Base-by-base conservation (phyloP, 2,888 invertebrate genomes). In the Keiferia lycopersicella region DNA sequence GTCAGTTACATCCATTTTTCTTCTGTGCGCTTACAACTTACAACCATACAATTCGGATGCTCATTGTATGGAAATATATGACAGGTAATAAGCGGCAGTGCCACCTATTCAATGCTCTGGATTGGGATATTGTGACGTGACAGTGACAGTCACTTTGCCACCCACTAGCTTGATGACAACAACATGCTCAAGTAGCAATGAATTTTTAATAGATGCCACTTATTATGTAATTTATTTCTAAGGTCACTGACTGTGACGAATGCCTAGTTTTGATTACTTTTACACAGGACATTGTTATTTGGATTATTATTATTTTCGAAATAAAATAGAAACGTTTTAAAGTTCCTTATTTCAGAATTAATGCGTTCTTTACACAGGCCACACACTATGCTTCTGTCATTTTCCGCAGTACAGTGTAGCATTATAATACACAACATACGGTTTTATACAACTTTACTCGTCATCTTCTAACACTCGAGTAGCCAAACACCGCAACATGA, bases 51-150 rank as follows among this genome's bases (percentile, higher is more conserved):
- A 68, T 65, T 76, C 79, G 73, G 83, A 70, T 78, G 81, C 79
- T 81, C 70, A 86, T 89, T 88, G 88, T 88, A 87, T 88, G 88
- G 75, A 83, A 88, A 88, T 85, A 69, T 73, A 69, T 73, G 77
- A 79, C 80, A 80, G 73, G 64, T 73, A 64, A 70, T 78, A 79
- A 82, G 51, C 78, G 76, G 71, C 75, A 73, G 74, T 74, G 71
- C 83, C 84, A 79, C 87, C 86, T 79, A 84, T 86, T 84, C 76
- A 82, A 83, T 85, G 84, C 77, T 78, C 68, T 71, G 68, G 76
- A 81, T 78, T 82, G 75, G 78, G 73, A 76, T 74, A 75, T 73
- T 69, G 64, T 67, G 51, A 69, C 72, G 69, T 74, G 70, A 70
- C 77, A 77, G 68, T 76, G 75, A 80, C 77, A 78, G 75, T 70